Evolutionary conservation across 2,888 invertebrate genomes (phyloP).

Genomic region (Scaptomyza cyrtandrae): DNA sequence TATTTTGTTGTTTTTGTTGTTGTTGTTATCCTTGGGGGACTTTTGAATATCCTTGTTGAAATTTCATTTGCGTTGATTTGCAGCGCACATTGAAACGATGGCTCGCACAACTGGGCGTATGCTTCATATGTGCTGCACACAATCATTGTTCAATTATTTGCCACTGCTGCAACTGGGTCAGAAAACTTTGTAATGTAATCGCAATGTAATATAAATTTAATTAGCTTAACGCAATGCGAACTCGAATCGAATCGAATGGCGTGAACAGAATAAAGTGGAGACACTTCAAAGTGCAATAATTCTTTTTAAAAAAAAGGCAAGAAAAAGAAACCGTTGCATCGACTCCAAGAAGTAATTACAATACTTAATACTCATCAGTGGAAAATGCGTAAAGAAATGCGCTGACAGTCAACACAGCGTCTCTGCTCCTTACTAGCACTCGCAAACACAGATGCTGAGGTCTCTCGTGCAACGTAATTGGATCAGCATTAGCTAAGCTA

Average conservation of each 20-base stretch:
- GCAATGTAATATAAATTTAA: slow-evolving; percentile 71
- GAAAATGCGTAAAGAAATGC: slow-evolving; percentile 24
- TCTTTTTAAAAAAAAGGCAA: slow-evolving; percentile 25
- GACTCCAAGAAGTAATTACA: slow-evolving; percentile 52
- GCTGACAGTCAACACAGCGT: slow-evolving; percentile 3
- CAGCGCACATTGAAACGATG: too few relatives aligned
- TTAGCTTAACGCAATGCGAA: slow-evolving; percentile 40
- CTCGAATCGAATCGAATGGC: slow-evolving; percentile 3
- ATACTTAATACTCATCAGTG: slow-evolving; percentile 47
- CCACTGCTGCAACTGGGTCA: slow-evolving; percentile 33
- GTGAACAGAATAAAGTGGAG: not conserved
- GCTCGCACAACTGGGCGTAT: slow-evolving; percentile 24
- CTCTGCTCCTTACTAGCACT: slow-evolving; percentile 16
- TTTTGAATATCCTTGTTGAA: slow-evolving; percentile 48
- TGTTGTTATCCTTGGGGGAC: slow-evolving; percentile 51
- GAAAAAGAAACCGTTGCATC: slow-evolving; percentile 27
- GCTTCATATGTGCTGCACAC: slow-evolving; percentile 47
- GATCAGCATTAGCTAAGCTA: slow-evolving; percentile 65
- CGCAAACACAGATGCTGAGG: slow-evolving; percentile 17
- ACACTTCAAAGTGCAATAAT: slow-evolving; percentile 44
- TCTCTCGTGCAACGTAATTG: slow-evolving; percentile 57
- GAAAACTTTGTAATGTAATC: slow-evolving; percentile 48
- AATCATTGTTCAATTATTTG: slow-evolving; percentile 73
- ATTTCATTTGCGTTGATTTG: slow-evolving; percentile 72
- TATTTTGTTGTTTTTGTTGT: slow-evolving; percentile 47